Conservation (phyloP, 2,888 invertebrate species). For the Coelopa pilipes region DNA sequence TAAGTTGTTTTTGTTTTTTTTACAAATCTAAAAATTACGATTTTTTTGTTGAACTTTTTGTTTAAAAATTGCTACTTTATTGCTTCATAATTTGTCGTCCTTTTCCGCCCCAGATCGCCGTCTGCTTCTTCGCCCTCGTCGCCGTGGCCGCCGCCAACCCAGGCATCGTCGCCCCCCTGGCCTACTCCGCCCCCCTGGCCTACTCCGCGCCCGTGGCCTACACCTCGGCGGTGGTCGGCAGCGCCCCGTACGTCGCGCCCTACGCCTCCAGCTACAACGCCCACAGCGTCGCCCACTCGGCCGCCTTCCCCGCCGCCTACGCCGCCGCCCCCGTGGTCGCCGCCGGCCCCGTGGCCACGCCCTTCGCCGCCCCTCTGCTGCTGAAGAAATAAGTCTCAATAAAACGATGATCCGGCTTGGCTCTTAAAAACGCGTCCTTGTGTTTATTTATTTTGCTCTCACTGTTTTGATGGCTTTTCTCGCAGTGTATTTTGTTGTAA, state of each 20-base stretch:
- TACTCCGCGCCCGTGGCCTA: conserved; percentile 42
- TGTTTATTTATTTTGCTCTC: too few species aligned
- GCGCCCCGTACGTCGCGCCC: conserved; percentile 58
- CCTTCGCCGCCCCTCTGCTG: conserved; percentile 44
- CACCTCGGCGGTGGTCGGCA: conserved; percentile 48
- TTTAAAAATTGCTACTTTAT: background rate
- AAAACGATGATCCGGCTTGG: too few species aligned
- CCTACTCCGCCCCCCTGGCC: conserved; percentile 45
- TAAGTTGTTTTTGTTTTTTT: conserved; percentile 1
- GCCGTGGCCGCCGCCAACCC: conserved; percentile 47
- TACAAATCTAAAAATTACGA: background rate
- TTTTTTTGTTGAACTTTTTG: background rate
- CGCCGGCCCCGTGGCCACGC: conserved; percentile 44
- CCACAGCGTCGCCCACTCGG: conserved; percentile 56
- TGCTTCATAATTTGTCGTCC: background rate
- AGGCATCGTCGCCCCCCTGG: conserved; percentile 47
- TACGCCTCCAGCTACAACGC: conserved; percentile 58
- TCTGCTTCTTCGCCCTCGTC: conserved; percentile 56
- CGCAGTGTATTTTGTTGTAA: too few species aligned
- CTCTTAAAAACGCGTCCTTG: too few species aligned
- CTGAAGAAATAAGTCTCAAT: conserved; percentile 35
- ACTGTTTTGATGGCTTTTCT: too few species aligned
- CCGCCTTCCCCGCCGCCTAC: conserved; percentile 47
- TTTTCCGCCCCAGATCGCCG: conserved; percentile 48
- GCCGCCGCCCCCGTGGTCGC: conserved; percentile 24